These are phyloP conservation scores for Embiotoca jacksoni DNA, from an alignment of 2,113 vertebrate genomes.

Conservation along the genomic window DNA sequence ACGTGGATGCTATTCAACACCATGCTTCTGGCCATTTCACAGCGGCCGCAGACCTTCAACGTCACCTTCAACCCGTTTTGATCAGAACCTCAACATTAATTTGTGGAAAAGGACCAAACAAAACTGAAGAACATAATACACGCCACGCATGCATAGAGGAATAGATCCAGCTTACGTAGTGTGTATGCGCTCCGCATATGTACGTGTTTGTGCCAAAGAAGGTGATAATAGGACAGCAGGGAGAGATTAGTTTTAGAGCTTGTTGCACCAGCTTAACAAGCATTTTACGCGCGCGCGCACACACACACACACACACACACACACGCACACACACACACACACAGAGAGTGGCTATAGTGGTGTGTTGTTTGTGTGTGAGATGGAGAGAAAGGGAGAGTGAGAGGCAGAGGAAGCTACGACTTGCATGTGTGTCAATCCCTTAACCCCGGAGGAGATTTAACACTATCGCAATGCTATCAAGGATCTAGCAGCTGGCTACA, in stretches of 20 bases:
- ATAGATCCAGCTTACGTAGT: not conserved
- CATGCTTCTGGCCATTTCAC: not conserved
- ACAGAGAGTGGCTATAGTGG: not conserved
- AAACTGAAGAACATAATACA: not conserved
- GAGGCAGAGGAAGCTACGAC: not conserved
- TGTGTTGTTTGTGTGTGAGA: conserved; percentile 19
- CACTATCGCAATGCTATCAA: conserved; percentile 35
- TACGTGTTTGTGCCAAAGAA: not conserved
- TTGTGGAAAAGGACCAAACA: not conserved
- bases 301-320: conserved; percentile 29
- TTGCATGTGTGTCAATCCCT: conserved; percentile 63
- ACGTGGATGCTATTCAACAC: not conserved
- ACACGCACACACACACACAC: conserved; percentile 28
- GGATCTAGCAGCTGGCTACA: conserved; percentile 64
- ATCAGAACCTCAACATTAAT: too few relatives aligned
- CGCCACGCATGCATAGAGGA: not conserved
- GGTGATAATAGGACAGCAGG: conserved; percentile 49
- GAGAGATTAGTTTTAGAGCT: conserved; percentile 47
- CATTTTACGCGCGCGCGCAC: conserved; percentile 14
- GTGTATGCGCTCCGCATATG: not conserved
- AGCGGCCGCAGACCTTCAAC: not conserved
- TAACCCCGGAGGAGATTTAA: conserved; percentile 63
- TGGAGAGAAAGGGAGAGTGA: conserved; percentile 7
- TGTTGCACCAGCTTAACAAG: conserved; percentile 42
- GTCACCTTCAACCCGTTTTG: not conserved